Base-by-base conservation (phyloP, 64 coral and sea anemone genomes). In the Anthopleura sola region DNA sequence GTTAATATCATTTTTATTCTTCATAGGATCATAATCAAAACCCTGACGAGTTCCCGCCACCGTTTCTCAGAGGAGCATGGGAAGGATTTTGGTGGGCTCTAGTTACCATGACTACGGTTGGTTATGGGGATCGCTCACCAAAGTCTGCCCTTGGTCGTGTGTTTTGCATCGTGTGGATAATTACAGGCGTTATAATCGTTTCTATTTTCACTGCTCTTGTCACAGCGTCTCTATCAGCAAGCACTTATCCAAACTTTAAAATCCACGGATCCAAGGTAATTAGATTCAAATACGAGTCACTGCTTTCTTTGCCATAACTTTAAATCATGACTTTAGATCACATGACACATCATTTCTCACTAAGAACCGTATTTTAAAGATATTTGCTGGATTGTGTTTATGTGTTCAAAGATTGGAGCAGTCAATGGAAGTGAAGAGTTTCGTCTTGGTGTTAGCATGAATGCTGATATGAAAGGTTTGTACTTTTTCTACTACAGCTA, bases 21-120 rank as follows among this genome's bases (percentile, higher is more conserved):
- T 84, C 19, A 14, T 9, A 96, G 94, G 94, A 96, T 86, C 94
- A 96, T 68, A 87, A 77, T 57, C 86, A 92, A 47, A 96, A 96
- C 37, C 94, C 94, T 8, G 86, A 92, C 1, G 94, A 96, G 15
- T 96, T 96, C 57, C 94, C 94, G 36, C 91, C 91, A 29, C 87
- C 94, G 1, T 96, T 96, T 82, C 84, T 89, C 86, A 86, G 91
- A 84, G 94, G 94, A 55, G 64, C 91, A 20, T 96, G 94, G 94
- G 94, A 96, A 90, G 94, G 94, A 85, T 96, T 96, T 44, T 96
- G 94, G 94, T 96, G 94, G 94, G 94, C 94, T 39, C 33, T 96
- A 24, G 94, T 96, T 86, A 96, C 94, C 78, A 96, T 96, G 94
- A 96, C 94, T 78, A 96, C 94, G 6, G 94, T 96, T 77, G 94